Evolutionary conservation across 2,888 invertebrate species (phyloP), one percentile per base, ranked within the genome.

Genomic region (Phaedon cochleariae): DNA sequence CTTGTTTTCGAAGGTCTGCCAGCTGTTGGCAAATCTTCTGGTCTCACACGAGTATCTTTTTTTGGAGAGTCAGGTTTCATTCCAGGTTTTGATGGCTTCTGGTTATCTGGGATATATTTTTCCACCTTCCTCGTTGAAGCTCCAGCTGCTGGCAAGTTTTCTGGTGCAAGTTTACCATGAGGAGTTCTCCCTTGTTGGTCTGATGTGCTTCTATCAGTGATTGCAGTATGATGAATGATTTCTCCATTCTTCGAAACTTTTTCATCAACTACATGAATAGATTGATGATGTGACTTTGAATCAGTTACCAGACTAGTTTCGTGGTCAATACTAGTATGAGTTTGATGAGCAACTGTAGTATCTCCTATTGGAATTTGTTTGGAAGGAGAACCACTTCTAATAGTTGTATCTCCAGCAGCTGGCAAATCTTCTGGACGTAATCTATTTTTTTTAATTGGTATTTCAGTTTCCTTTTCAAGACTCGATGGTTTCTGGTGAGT

Each of bases 31-130:
- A 51, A 60, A 10, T 48, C 57, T 53, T 63, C 62, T 12, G 55
- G 63, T 29, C 80, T 83, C 1, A 88, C 73, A 73, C 88, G 87
- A 65, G 87, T 86, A 15, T 76, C 74, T 46, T 80, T n/a, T 29
- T 31, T 5, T 21, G 52, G 18, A 34, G 51, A 34, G 18, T 21
- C 60, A 5, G 60, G 61, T 54, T n/a, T 15, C 6, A 45, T 60
- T 21, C 17, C n/a, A 21, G 31, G 29, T 20, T 37, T 18, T 2
- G n/a, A 12, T 55, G 34, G 31, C 31, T 1, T 34, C 15, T 17
- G 15, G 10, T 57, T 31, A 20, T 37, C 37, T 20, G 34, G 34
- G 9, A 18, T n/a, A 9, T 41, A 22, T 15, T 18, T 52, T 15
- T 34, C 18, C 3, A n/a, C 34, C 37, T 37, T 59, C 3, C 52